phyloP scores from a whole-genome alignment of 2,113 vertebrate species.

The Pavo muticus region DNA sequence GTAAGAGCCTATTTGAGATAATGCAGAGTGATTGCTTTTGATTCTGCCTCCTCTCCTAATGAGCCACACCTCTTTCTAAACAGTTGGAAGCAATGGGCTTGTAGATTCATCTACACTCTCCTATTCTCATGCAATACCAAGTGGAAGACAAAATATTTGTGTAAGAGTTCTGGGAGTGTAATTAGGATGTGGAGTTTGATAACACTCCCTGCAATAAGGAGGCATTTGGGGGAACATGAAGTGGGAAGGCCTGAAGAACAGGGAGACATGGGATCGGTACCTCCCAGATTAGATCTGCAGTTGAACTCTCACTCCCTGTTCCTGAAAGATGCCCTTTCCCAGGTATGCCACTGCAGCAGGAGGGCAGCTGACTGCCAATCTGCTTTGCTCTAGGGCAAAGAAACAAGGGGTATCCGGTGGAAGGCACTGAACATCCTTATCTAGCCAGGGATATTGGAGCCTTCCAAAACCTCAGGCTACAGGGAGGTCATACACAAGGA shows the following conservation, averaged over 20 bases:
- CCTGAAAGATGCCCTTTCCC: neutral
- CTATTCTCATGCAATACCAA: neutral
- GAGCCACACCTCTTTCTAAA: neutral
- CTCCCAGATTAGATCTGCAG: neutral
- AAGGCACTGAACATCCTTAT: neutral
- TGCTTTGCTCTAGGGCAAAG: neutral
- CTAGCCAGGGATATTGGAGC: neutral
- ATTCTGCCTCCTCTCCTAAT: neutral
- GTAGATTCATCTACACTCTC: neutral
- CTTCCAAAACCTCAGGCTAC: neutral
- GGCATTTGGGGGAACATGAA: neutral
- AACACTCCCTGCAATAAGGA: neutral
- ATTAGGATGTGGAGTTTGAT: neutral
- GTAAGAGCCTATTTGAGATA: neutral
- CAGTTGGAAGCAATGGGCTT: neutral
- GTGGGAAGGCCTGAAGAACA: neutral
- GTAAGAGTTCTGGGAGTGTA: neutral
- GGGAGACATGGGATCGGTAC: fast-evolving
- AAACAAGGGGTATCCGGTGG: neutral
- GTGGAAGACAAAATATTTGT: constrained; percentile 2
- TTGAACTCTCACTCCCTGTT: neutral
- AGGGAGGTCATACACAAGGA: neutral
- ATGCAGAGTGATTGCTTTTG: neutral
- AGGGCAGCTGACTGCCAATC: neutral
- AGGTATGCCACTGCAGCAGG: neutral